Conservation (phyloP, 1,140 invertebrate species). For the Drosophila busckii region DNA sequence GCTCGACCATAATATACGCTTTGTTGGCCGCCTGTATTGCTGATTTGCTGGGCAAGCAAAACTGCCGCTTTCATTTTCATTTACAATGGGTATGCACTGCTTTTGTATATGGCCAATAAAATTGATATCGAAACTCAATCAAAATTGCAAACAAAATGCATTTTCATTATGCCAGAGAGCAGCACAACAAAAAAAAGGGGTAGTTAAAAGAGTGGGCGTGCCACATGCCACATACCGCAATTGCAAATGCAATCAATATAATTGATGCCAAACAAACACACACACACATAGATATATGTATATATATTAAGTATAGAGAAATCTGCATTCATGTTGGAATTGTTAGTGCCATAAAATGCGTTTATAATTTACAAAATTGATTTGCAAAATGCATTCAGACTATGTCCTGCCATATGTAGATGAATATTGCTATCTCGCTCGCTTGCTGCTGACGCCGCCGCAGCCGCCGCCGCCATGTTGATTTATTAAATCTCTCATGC, state of each 20-base stretch:
- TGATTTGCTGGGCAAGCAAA: too few species aligned
- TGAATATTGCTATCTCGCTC: not conserved
- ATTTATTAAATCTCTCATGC: conserved; percentile 63
- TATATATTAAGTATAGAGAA: too few species aligned
- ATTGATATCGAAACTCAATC: conserved; percentile 35
- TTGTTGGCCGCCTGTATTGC: too few species aligned
- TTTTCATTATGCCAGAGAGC: conserved; percentile 28
- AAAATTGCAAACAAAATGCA: conserved; percentile 44
- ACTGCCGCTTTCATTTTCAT: too few species aligned
- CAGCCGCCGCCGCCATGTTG: conserved; percentile 31
- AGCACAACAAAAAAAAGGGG: too few species aligned
- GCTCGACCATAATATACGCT: too few species aligned
- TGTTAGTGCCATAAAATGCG: conserved; percentile 28
- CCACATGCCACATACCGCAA: conserved; percentile 4
- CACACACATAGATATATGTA: conserved; percentile 4
- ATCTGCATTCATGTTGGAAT: conserved; percentile 20
- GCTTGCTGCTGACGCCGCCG: not conserved
- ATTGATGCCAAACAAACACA: too few species aligned
- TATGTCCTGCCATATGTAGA: too few species aligned
- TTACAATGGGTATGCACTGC: too few species aligned
- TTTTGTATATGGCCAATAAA: conserved; percentile 39
- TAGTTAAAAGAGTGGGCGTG: not conserved
- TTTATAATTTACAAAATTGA: conserved; percentile 46
- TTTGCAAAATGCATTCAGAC: conserved; percentile 40
- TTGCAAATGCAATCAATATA: conserved; percentile 51